Percentiles rank a stretch among this genome's conserved stretches.
Conservation (phyloP, 1,140 invertebrate genomes). For the Drosophila lacteicornis region DNA sequence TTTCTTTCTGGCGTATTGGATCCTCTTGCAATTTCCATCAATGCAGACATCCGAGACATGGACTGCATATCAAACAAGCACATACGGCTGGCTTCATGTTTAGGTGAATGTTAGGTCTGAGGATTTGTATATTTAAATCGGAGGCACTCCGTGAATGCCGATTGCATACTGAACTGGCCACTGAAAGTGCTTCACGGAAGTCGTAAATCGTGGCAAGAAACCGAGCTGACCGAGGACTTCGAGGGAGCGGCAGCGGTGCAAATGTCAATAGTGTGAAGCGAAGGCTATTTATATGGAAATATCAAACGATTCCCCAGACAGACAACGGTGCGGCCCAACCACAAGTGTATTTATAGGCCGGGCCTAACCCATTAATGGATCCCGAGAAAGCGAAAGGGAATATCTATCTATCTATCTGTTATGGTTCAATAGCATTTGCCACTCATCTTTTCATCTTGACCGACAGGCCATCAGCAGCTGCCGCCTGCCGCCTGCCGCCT, state of each 20-base stretch:
- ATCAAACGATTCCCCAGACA: conserved; percentile 49
- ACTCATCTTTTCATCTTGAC: conserved; percentile 71
- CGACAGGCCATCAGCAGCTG: conserved; percentile 64
- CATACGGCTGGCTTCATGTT: conserved; percentile 10
- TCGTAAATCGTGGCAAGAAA: conserved; percentile 75
- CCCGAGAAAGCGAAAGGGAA: conserved; percentile 16
- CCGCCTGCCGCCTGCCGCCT: conserved; percentile 46
- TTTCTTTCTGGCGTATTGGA: conserved; percentile 9
- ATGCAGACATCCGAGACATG: conserved; percentile 60
- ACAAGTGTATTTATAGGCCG: conserved; percentile 46
- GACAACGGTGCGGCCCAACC: conserved; percentile 12
- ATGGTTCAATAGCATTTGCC: conserved; percentile 68
- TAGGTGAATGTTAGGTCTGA: conserved; percentile 14
- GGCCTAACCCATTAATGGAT: conserved; percentile 37
- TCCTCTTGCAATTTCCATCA: conserved; percentile 58
- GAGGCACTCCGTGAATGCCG: conserved; percentile 69
- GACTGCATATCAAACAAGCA: conserved; percentile 70
- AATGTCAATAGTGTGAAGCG: conserved; percentile 66
- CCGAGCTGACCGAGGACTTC: conserved; percentile 40
- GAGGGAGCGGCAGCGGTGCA: conserved; percentile 29
- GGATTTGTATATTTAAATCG: conserved; percentile 69
- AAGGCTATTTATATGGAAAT: conserved; percentile 57
- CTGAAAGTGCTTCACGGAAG: conserved; percentile 75
- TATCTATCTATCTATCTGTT: conserved; percentile 42
- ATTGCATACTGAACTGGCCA: conserved; percentile 59